Base-by-base conservation (phyloP, 2,113 vertebrate genomes). In the Hemiprocne comata region DNA sequence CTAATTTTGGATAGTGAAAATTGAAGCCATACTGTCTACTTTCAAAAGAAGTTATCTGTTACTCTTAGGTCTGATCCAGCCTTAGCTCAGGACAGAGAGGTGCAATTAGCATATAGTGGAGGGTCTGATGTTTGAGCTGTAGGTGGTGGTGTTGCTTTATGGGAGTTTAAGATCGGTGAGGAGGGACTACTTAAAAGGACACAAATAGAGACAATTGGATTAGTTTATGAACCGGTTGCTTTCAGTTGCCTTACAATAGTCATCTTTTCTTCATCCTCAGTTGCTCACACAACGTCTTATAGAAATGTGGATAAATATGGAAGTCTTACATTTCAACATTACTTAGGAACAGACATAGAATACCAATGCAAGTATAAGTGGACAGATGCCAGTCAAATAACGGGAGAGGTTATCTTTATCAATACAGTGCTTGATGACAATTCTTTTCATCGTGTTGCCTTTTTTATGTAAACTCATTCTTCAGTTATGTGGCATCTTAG, bases 81-180 rank as follows among this genome's bases (percentile, higher is more conserved):
- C 90, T 86, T 65, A 50, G 40, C 17, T 86, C 25, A 54, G 57
- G 70, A 67, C 64, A 57, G 62, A 81, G 60, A 79, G 75, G 72
- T 69, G 55, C 60, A 72, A 25, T 48, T 78, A 70, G 25, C 62
- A 50, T 50, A 78, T 46, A 66, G 48, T 75, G 79, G 81, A 77
- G 84, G 87, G 48, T 94, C 88, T 95, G 85, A 61, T 93, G n/a
- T 95, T 87, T 96, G 93, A 94, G 85, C 95, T 97, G 95, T 97
- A 97, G 95, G 85, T 97, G 95, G 97, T 96, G 79, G 62, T 97
- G 90, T 96, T 97, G 95, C 89, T 91, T 96, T 96, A 51, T 90
- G 62, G 88, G 90, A 96, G n/a, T 62, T 85, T 17, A 88, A 62
- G 33, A 93, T 93, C 79, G 70, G 10, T 71, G 64, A 66, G 53